Conservation (phyloP, 2,888 invertebrate genomes). For the Rhogogaster chlorosoma region DNA sequence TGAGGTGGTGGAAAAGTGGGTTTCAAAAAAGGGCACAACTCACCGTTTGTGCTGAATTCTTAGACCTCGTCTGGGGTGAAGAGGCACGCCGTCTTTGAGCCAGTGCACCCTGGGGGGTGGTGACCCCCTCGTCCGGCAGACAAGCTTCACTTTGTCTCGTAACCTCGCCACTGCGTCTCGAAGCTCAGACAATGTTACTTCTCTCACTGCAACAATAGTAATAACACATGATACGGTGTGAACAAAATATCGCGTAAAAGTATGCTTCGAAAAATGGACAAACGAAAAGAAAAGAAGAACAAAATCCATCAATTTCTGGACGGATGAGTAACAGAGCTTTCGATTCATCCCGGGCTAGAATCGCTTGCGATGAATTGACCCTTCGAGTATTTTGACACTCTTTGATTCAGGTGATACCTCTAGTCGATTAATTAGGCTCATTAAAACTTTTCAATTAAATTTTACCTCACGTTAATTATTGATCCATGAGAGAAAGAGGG, state of each 20-base stretch:
- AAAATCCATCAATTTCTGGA: not conserved
- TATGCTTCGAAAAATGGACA: too few relatives aligned
- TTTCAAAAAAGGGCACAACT: conserved; percentile 57
- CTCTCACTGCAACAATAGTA: conserved; percentile 71
- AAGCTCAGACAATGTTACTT: conserved; percentile 77
- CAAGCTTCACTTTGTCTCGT: conserved; percentile 76
- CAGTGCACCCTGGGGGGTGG: conserved; percentile 76
- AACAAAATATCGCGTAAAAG: not conserved
- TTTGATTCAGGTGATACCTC: conserved; percentile 30
- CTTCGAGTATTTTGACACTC: not conserved
- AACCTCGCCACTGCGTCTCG: conserved; percentile 77
- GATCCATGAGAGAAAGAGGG: not conserved
- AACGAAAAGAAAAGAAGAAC: not conserved
- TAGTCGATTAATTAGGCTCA: conserved; percentile 29
- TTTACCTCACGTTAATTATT: conserved; percentile 6
- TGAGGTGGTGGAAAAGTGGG: conserved; percentile 37
- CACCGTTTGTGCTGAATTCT: conserved; percentile 77
- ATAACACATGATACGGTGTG: conserved; percentile 26
- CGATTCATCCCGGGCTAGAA: not conserved
- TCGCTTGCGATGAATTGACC: conserved; percentile 10
- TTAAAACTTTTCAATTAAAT: conserved; percentile 46
- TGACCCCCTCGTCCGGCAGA: conserved; percentile 76
- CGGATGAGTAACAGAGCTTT: not conserved
- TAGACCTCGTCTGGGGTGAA: conserved; percentile 75
- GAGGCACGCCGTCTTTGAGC: conserved; percentile 75